Evolutionary conservation across 2,797 vertebrate genomes (phyloP), one percentile per base, ranked within the genome.

Genomic region (Prionace glauca): DNA sequence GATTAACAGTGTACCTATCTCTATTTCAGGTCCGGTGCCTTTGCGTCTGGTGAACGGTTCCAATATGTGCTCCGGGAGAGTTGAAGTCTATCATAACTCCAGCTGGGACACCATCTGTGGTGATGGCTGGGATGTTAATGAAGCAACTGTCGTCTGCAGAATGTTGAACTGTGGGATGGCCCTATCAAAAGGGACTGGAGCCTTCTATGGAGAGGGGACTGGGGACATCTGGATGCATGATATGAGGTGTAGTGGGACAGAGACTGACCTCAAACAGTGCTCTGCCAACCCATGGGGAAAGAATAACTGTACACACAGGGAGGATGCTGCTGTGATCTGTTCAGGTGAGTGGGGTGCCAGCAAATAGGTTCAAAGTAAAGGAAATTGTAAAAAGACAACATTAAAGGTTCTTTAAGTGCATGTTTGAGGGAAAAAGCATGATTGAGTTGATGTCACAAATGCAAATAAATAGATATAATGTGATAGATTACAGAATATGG

Each of bases 101-200:
- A 20, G 16, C 9, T 93, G 95, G 95, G 79, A 91, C 29, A 41
- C 26, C 8, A 60, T 93, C 14, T 93, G 67, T 22, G 72, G 45
- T 32, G 12, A 72, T 45, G 12, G 93, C 22, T 93, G 88, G 95
- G 90, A 69, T 94, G 12, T 50, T 11, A 45, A 95, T 45, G 95
- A 65, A 45, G 74, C 91, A 20, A 94, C 10, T 36, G 90, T 93
- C 8, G 90, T 95, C 95, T 95, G 95, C 91, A 86, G 69, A 45
- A 50, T 77, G 65, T 56, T 95, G 74, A 81, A 50, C 77, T 95
- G 95, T 50, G 95, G 95, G 32, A 14, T 0, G 3, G 95, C 77
- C 14, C 4, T 94, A 10, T 22, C 67, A 22, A 71, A 72, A 29
- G 16, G 1, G 5, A 79, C 3, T 12, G 36, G 29, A 32, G 11